phyloP scores from a whole-genome alignment of 2,888 invertebrate genomes.

The Dicyrtomina minuta region DNA sequence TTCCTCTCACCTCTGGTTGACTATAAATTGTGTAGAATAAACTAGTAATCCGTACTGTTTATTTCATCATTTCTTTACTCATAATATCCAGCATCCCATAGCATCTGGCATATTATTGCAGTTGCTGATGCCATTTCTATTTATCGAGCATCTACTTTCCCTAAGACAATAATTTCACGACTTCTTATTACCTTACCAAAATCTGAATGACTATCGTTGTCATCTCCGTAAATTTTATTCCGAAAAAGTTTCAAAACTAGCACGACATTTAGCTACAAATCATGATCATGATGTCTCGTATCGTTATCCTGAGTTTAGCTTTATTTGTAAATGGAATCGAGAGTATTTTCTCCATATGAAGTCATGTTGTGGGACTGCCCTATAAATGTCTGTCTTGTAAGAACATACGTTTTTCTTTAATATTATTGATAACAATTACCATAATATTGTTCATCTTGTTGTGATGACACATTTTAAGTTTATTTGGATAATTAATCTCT shows the following conservation, averaged over 20 bases:
- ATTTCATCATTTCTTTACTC: too few relatives aligned
- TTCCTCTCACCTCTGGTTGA: too few relatives aligned
- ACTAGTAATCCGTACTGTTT: too few relatives aligned
- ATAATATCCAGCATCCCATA: too few relatives aligned
- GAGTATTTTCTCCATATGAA: slow-evolving; percentile 66
- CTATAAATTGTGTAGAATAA: too few relatives aligned
- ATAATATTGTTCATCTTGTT: too few relatives aligned
- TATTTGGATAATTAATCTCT: slow-evolving; percentile 10
- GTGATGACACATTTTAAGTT: too few relatives aligned
- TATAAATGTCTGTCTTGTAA: slow-evolving; percentile 65
- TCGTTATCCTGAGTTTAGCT: slow-evolving; percentile 65
- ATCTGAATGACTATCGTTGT: slow-evolving; percentile 55
- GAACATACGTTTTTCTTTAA: slow-evolving; percentile 23
- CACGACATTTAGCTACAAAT: slow-evolving; percentile 62
- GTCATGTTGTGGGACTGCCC: slow-evolving; percentile 66
- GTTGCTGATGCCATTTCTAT: too few relatives aligned
- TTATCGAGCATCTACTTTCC: too few relatives aligned
- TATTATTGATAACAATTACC: background rate
- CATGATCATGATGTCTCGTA: slow-evolving; percentile 64
- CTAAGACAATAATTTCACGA: too few relatives aligned
- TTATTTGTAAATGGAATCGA: slow-evolving; percentile 65
- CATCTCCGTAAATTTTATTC: slow-evolving; percentile 62
- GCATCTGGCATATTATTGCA: too few relatives aligned
- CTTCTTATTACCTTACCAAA: too few relatives aligned
- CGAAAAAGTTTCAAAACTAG: slow-evolving; percentile 60